These are phyloP conservation scores for Ditula angustiorana DNA, from an alignment of 2,888 invertebrate genomes.

Conservation along the genomic window DNA sequence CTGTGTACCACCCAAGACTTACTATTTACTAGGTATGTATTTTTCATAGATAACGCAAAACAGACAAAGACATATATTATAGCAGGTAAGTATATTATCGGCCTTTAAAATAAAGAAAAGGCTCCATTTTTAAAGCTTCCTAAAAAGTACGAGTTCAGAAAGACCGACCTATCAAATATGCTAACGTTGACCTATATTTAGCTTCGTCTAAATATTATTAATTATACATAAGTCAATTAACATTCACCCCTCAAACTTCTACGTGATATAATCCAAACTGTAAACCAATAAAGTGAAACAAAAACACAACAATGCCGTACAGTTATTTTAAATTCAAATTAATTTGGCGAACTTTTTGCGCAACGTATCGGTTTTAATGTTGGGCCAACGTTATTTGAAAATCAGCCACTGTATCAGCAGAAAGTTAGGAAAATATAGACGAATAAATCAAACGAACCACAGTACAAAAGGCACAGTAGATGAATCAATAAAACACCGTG, in stretches of 20 bases:
- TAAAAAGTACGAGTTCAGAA: too few relatives aligned
- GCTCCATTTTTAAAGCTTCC: too few relatives aligned
- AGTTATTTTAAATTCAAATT: slow-evolving; percentile 26
- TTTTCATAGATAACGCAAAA: too few relatives aligned
- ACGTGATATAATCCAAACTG: not conserved
- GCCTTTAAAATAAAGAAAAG: too few relatives aligned
- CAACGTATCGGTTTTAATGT: slow-evolving; percentile 31
- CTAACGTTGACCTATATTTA: not conserved
- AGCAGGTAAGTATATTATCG: too few relatives aligned
- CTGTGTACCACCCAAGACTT: too few relatives aligned
- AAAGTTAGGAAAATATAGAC: slow-evolving; percentile 33
- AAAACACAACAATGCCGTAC: slow-evolving; percentile 5
- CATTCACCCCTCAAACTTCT: not conserved
- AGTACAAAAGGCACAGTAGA: slow-evolving; percentile 1
- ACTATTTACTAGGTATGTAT: too few relatives aligned
- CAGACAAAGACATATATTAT: too few relatives aligned
- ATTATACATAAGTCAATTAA: not conserved
- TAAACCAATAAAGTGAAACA: slow-evolving; percentile 15
- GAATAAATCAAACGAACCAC: slow-evolving; percentile 26
- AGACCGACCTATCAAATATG: too few relatives aligned
- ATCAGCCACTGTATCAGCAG: slow-evolving; percentile 18
- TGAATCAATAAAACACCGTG: too few relatives aligned
- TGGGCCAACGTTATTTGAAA: slow-evolving; percentile 22
- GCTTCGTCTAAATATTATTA: not conserved
- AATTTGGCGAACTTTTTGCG: slow-evolving; percentile 27